Percentiles rank a stretch among this genome's conserved stretches.
phyloP scores from a whole-genome alignment of 2,797 vertebrate species.

The Psittacula derbiana region DNA sequence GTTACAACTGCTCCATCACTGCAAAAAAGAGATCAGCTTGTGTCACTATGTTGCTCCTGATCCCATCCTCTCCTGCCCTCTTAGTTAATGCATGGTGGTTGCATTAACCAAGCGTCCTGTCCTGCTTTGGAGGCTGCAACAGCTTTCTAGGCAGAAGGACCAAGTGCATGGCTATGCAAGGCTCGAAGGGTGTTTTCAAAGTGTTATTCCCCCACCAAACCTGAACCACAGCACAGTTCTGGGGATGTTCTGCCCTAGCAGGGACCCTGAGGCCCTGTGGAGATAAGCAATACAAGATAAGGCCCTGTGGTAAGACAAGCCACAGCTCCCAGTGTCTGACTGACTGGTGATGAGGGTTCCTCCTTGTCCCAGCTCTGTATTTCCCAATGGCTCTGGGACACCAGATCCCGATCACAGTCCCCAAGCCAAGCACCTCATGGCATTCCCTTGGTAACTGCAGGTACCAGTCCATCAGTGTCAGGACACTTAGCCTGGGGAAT shows the following conservation, averaged over 20 bases:
- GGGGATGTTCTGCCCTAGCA: neutral
- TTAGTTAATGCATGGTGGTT: fast-evolving
- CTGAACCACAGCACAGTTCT: neutral
- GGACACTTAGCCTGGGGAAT: neutral
- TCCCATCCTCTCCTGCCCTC: neutral
- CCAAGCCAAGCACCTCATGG: neutral
- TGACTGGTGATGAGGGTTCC: neutral
- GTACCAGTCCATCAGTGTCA: fast-evolving
- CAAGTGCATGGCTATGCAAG: fast-evolving
- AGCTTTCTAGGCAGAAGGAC: neutral
- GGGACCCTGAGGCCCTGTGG: neutral
- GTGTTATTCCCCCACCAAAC: neutral
- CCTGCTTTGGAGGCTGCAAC: neutral
- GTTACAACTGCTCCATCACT: neutral
- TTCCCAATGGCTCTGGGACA: neutral
- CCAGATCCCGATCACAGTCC: neutral
- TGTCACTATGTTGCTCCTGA: neutral
- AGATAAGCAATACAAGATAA: neutral
- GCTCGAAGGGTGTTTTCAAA: neutral
- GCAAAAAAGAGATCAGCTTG: neutral
- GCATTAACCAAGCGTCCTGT: neutral
- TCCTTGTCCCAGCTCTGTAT: neutral
- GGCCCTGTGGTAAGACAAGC: neutral
- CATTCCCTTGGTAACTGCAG: fast-evolving
- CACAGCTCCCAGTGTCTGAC: neutral